phyloP scores from a whole-genome alignment of 2,797 vertebrate species.

The Zenarchopterus dispar region DNA sequence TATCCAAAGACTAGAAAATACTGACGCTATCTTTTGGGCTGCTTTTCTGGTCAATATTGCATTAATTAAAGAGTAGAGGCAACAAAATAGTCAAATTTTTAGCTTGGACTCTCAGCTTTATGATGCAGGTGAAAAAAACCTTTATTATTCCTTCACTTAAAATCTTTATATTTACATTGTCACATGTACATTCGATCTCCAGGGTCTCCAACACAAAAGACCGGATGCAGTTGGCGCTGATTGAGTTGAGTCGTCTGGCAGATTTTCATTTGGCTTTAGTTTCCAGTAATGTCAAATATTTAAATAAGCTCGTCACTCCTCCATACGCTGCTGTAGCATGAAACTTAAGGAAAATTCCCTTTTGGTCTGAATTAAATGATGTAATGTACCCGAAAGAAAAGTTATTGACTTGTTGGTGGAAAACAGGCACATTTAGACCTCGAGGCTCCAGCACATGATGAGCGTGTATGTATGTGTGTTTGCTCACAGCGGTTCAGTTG shows the following conservation, averaged over 20 bases:
- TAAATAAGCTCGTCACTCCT: conserved; percentile 4
- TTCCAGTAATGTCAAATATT: neutral
- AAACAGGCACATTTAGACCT: conserved; percentile 1
- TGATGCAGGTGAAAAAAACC: no score
- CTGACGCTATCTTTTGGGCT: no score
- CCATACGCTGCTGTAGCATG: neutral
- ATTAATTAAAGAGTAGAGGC: no score
- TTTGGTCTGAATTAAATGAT: neutral
- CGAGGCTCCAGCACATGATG: conserved; percentile 35
- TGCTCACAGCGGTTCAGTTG: conserved; percentile 26
- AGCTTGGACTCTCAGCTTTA: no score
- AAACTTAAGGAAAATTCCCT: conserved; percentile 1
- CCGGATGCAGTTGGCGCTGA: no score
- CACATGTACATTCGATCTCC: no score
- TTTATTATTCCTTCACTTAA: no score
- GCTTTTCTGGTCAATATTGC: no score
- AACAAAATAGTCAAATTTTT: no score
- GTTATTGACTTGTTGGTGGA: conserved; percentile 21
- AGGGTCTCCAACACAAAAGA: no score
- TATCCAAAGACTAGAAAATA: no score
- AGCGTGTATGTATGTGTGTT: conserved; percentile 24
- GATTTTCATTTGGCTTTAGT: conserved; percentile 13
- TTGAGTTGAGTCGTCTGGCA: conserved; percentile 26
- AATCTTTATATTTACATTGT: no score
- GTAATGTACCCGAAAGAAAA: neutral